A percentile compares a stretch with the other conserved stretches of the same genome.
These are phyloP conservation scores for Xiphophorus maculatus DNA, from an alignment of 2,113 vertebrate genomes.

Conservation along the genomic window DNA sequence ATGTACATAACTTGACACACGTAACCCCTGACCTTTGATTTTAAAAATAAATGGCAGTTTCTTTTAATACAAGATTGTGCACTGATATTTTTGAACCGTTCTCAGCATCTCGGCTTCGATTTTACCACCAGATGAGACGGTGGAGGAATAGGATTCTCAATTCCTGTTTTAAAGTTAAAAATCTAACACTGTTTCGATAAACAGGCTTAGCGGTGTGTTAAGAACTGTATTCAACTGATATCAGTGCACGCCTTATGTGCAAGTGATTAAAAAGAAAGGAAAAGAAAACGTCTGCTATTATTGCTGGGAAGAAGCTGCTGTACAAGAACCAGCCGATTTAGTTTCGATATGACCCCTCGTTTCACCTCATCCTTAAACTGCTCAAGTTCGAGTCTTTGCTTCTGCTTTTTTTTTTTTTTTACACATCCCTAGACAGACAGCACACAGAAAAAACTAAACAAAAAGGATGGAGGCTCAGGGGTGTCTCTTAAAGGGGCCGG, in stretches of 20 bases:
- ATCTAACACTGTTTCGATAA: slow-evolving; percentile 23
- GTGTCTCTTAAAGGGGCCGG: slow-evolving; percentile 73
- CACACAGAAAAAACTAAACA: slow-evolving; percentile 52
- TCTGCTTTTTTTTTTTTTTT: slow-evolving; percentile 1
- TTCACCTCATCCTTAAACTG: slow-evolving; percentile 24
- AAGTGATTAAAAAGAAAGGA: slow-evolving; percentile 47
- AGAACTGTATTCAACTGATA: slow-evolving; percentile 13
- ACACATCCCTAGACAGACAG: slow-evolving; percentile 61
- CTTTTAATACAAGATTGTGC: slow-evolving; percentile 31
- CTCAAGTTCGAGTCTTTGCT: slow-evolving; percentile 58
- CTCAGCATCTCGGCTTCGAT: not conserved
- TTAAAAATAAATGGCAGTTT: slow-evolving; percentile 69
- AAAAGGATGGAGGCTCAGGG: slow-evolving; percentile 28
- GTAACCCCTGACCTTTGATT: slow-evolving; percentile 50
- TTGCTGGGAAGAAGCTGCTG: slow-evolving; percentile 76
- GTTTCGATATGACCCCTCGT: slow-evolving; percentile 39
- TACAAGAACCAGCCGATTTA: slow-evolving; percentile 54
- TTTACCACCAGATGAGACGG: slow-evolving; percentile 11
- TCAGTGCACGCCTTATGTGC: slow-evolving; percentile 47
- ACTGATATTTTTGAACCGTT: slow-evolving; percentile 24
- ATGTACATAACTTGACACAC: slow-evolving; percentile 61
- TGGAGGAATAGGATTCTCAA: not conserved
- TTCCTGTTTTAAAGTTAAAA: not conserved
- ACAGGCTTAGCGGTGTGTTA: slow-evolving; percentile 1
- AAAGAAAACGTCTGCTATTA: slow-evolving; percentile 70